Evolutionary conservation across 2,888 invertebrate genomes (phyloP).

Genomic region (Gonocerus acuteangulatus): DNA sequence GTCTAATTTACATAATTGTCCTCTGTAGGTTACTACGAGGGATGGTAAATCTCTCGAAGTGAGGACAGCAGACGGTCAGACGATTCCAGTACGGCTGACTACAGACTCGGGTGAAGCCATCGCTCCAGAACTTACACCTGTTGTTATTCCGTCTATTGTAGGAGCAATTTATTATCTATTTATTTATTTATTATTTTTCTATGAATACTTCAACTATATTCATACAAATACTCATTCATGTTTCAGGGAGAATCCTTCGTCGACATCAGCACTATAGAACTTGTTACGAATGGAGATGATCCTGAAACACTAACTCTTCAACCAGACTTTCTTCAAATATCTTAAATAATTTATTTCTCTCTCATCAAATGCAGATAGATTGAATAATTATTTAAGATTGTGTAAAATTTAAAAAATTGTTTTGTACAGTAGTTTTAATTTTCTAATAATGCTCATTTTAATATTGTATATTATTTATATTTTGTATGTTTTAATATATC

Average conservation of each 20-base stretch:
- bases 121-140: constrained; percentile 12
- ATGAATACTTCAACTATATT: background rate
- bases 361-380: no score
- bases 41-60: constrained; percentile 44
- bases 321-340: constrained; percentile 6
- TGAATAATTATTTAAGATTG: no score
- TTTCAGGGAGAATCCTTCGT: constrained; percentile 5
- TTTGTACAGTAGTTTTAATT: no score
- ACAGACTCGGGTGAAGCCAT: constrained; percentile 9
- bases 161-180: background rate
- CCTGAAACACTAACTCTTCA: background rate
- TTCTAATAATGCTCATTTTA: no score
- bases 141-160: constrained; percentile 8
- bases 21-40: constrained; percentile 37
- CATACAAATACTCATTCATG: background rate
- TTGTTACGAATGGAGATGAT: constrained; percentile 2
- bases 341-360: no score
- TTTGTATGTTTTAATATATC: no score
- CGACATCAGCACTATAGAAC: background rate
- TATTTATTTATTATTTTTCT: background rate
- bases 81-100: constrained; percentile 45
- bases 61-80: constrained; percentile 49
- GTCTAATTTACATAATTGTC: no score
- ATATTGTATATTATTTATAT: background rate
- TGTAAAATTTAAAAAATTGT: no score